These are phyloP conservation scores for Nemapogon koenigi DNA, from an alignment of 2,888 invertebrate genomes.

Conservation along the genomic window DNA sequence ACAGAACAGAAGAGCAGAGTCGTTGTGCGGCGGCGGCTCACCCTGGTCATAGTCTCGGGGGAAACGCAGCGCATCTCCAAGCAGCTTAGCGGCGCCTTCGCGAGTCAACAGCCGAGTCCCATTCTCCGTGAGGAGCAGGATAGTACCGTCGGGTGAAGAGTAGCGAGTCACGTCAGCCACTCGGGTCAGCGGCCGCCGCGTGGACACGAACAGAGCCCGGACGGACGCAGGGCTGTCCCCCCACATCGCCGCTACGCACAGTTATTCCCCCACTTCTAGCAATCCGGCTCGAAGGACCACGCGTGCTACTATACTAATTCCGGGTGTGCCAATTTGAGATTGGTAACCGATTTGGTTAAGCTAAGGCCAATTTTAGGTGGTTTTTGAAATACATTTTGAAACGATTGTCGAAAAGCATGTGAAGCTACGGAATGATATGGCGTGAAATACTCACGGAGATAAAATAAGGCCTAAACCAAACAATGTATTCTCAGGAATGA, in stretches of 20 bases:
- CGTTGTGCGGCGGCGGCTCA: slow-evolving; percentile 28
- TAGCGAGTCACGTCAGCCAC: slow-evolving; percentile 64
- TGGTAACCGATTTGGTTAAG: too few species aligned
- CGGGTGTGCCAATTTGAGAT: too few species aligned
- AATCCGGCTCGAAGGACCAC: slow-evolving; percentile 2
- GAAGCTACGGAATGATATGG: too few species aligned
- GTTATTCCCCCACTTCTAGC: slow-evolving; percentile 47
- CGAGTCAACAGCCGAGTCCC: slow-evolving; percentile 66
- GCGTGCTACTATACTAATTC: background rate
- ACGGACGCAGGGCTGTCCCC: slow-evolving; percentile 58
- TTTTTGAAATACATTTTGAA: too few species aligned
- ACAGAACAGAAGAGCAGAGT: slow-evolving; percentile 10
- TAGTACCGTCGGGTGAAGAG: slow-evolving; percentile 67
- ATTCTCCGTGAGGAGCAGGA: slow-evolving; percentile 70
- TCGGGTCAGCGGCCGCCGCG: slow-evolving; percentile 41
- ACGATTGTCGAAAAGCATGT: too few species aligned
- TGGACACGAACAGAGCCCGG: slow-evolving; percentile 60
- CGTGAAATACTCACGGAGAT: too few species aligned
- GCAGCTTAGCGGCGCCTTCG: slow-evolving; percentile 59
- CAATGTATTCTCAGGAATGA: too few species aligned
- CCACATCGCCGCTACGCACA: slow-evolving; percentile 57
- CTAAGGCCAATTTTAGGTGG: too few species aligned
- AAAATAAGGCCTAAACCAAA: too few species aligned
- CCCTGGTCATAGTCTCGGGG: slow-evolving; percentile 59
- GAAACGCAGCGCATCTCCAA: slow-evolving; percentile 61